phyloP scores from a whole-genome alignment of 2,888 invertebrate species.

The Polyommatus icarus region DNA sequence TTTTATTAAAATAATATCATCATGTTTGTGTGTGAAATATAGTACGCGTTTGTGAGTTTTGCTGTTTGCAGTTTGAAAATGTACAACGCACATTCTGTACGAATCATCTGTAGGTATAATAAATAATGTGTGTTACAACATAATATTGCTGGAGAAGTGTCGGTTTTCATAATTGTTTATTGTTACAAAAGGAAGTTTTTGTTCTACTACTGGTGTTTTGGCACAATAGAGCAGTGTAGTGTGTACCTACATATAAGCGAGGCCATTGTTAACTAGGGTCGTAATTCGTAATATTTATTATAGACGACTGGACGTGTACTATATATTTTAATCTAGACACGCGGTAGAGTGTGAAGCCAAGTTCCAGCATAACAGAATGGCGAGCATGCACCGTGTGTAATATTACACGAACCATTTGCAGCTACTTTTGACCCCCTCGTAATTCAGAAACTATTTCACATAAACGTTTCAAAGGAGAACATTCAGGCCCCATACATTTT shows the following conservation, averaged over 20 bases:
- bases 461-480: too few species aligned
- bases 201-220: conserved; percentile 19
- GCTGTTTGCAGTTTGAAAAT: conserved; percentile 2
- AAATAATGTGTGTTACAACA: background rate
- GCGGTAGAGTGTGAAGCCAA: too few species aligned
- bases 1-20: background rate
- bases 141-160: conserved; percentile 8
- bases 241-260: background rate
- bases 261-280: background rate
- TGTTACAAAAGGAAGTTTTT: conserved; percentile 32
- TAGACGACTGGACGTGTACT: background rate
- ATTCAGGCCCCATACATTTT: too few species aligned
- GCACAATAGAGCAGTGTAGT: background rate
- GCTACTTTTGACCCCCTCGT: too few species aligned
- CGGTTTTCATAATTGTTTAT: conserved; percentile 32
- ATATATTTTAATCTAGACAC: too few species aligned
- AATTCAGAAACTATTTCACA: too few species aligned
- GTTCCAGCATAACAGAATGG: too few species aligned
- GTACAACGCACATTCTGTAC: conserved; percentile 30
- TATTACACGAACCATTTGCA: too few species aligned
- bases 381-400: too few species aligned
- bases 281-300: background rate
- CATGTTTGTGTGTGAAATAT: background rate
- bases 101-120: conserved; percentile 10
- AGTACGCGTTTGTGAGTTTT: background rate